Evolutionary conservation across 2,888 invertebrate species (phyloP).

Genomic region (Epistrophella euchroma): DNA sequence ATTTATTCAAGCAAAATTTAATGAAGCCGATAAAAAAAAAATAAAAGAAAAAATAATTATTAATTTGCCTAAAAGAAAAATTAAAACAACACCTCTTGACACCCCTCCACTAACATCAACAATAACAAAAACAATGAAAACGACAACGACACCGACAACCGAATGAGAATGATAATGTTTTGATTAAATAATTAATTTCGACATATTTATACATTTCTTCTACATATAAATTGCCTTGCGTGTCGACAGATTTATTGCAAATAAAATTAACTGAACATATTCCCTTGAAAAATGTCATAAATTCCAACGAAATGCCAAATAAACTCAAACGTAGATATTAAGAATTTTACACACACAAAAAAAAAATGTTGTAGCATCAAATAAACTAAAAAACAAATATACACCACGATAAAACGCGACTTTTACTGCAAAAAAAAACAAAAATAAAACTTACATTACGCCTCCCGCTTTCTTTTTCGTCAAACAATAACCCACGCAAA

Average conservation of each 20-base stretch:
- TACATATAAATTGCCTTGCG: constrained; percentile 58
- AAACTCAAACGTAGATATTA: constrained; percentile 47
- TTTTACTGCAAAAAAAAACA: constrained; percentile 51
- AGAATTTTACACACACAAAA: constrained; percentile 49
- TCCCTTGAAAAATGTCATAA: constrained; percentile 67
- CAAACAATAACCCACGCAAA: constrained; percentile 41
- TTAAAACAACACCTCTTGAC: neutral
- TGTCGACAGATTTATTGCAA: constrained; percentile 74
- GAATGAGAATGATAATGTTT: constrained; percentile 71
- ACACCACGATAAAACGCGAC: constrained; percentile 62
- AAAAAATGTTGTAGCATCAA: constrained; percentile 34
- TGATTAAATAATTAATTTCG: constrained; percentile 75
- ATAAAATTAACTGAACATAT: constrained; percentile 74
- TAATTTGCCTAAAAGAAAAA: constrained; percentile 36
- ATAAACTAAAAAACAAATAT: constrained; percentile 59
- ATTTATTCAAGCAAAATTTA: neutral
- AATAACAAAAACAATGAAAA: neutral
- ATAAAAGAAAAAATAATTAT: constrained; percentile 18
- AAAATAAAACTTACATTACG: constrained; percentile 54
- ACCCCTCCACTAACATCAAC: neutral
- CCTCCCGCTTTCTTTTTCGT: constrained; percentile 30
- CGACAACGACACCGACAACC: constrained; percentile 22
- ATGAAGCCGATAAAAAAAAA: constrained; percentile 20
- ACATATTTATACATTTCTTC: constrained; percentile 74
- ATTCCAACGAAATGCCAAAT: constrained; percentile 66